phyloP scores from a whole-genome alignment of 2,888 invertebrate genomes.

The Acanthoscelides obtectus region DNA sequence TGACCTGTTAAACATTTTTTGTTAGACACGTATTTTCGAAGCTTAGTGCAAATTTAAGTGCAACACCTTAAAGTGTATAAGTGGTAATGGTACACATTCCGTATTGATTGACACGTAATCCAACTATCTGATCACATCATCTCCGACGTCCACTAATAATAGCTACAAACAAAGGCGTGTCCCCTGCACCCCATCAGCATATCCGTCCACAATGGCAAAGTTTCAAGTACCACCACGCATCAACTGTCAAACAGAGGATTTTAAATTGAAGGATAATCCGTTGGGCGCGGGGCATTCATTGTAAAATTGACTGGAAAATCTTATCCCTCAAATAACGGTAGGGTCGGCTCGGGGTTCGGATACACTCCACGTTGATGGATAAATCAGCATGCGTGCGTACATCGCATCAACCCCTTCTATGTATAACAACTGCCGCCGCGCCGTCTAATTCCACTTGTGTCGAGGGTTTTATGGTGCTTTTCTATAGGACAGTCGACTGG shows the following conservation, averaged over 20 bases:
- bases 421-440: neutral
- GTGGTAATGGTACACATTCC: neutral
- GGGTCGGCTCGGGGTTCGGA: conserved; percentile 9
- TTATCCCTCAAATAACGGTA: conserved; percentile 32
- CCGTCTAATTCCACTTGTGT: conserved; percentile 6
- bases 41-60: no score
- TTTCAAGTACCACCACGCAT: conserved; percentile 7
- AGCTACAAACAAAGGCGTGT: neutral
- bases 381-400: neutral
- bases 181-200: neutral
- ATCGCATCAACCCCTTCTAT: neutral
- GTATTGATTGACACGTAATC: neutral
- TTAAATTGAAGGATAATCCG: conserved; percentile 31
- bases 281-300: conserved; percentile 27
- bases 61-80: no score
- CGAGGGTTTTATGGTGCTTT: conserved; percentile 10
- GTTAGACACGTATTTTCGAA: no score
- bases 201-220: neutral
- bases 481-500: conserved; percentile 11
- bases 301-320: conserved; percentile 48
- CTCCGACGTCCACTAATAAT: neutral
- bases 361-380: neutral
- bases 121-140: neutral
- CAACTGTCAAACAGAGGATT: conserved; percentile 17
- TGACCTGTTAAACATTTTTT: no score